phyloP scores from a whole-genome alignment of 2,113 vertebrate genomes.

The Maylandia zebra region DNA sequence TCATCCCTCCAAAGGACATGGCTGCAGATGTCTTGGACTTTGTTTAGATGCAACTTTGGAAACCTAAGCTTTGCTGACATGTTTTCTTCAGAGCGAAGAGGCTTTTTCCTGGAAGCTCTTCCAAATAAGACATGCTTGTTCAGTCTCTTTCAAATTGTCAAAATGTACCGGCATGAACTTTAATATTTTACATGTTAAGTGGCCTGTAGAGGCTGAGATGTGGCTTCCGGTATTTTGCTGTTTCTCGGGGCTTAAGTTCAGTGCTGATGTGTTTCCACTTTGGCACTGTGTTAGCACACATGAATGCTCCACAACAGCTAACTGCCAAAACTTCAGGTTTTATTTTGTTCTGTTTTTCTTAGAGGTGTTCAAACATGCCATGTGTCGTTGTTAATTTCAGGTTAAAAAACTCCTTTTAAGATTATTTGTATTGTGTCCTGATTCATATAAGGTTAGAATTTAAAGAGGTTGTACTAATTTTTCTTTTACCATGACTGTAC shows the following conservation, averaged over 20 bases:
- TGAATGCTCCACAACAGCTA: neutral
- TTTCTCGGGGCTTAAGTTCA: neutral
- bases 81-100: neutral
- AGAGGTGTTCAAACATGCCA: neutral
- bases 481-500: neutral
- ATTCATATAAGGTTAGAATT: neutral
- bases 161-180: neutral
- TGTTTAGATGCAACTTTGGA: neutral
- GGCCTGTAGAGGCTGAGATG: neutral
- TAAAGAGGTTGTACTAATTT: neutral
- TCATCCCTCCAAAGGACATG: neutral
- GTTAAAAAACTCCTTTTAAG: neutral
- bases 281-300: neutral
- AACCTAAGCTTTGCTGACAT: neutral
- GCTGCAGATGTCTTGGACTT: neutral
- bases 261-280: neutral
- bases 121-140: accelerated
- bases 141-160: neutral
- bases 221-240: neutral
- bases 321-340: neutral
- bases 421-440: neutral
- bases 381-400: neutral
- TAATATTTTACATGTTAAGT: neutral
- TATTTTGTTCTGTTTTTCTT: neutral
- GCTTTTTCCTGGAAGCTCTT: neutral